Conservation (phyloP, 2,113 vertebrate genomes). For the Chaetura pelagica region DNA sequence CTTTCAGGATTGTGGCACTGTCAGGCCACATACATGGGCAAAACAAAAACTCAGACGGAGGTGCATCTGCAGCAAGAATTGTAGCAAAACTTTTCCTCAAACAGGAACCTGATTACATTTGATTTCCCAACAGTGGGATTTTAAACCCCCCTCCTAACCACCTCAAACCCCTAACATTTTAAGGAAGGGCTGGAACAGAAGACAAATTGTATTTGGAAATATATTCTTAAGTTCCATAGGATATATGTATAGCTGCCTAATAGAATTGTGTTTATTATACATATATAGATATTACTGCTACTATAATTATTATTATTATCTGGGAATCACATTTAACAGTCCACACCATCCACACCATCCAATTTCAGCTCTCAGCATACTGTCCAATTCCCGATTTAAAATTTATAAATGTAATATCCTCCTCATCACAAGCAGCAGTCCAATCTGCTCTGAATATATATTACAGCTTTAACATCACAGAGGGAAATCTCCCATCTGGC, state of each 20-base stretch:
- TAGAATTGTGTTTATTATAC: slow-evolving; percentile 59
- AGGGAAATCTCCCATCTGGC: slow-evolving; percentile 89
- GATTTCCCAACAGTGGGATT: slow-evolving; percentile 42
- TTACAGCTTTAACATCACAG: slow-evolving; percentile 91
- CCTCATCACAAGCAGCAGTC: slow-evolving; percentile 87
- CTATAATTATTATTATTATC: slow-evolving; percentile 72
- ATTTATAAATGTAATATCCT: slow-evolving; percentile 92
- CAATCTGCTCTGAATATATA: slow-evolving; percentile 94
- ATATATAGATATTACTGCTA: slow-evolving; percentile 60
- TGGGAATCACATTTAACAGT: slow-evolving; percentile 76
- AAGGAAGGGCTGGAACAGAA: background rate
- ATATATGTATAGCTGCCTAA: slow-evolving; percentile 50
- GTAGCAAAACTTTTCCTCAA: slow-evolving; percentile 46
- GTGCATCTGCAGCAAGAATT: slow-evolving; percentile 7
- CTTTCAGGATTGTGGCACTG: slow-evolving; percentile 70
- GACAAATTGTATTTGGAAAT: slow-evolving; percentile 46
- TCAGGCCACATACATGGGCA: slow-evolving; percentile 71
- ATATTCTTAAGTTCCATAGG: slow-evolving; percentile 47
- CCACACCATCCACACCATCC: slow-evolving; percentile 77
- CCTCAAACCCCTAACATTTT: slow-evolving; percentile 47
- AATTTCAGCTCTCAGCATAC: slow-evolving; percentile 83
- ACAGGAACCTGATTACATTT: slow-evolving; percentile 7
- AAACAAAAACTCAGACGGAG: slow-evolving; percentile 76
- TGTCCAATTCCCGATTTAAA: slow-evolving; percentile 86
- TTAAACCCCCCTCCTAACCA: slow-evolving; percentile 32